phyloP scores from a whole-genome alignment of 2,888 invertebrate genomes.

The Hemaris fuciformis region DNA sequence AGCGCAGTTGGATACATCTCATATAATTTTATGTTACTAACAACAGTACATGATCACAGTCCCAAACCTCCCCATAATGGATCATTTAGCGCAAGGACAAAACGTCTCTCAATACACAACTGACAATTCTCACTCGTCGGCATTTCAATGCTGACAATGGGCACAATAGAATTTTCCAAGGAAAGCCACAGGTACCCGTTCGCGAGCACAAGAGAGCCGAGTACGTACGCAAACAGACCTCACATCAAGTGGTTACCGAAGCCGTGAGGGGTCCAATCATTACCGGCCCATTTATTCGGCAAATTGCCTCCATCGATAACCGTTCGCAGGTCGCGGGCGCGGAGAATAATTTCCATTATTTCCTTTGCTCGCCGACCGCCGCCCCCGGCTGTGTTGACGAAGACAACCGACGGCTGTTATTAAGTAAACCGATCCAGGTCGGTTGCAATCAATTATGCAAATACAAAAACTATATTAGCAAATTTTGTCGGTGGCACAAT shows the following conservation, averaged over 20 bases:
- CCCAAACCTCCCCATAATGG: not conserved
- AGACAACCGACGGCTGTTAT: slow-evolving; percentile 41
- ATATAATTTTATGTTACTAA: not conserved
- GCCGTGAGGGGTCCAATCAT: slow-evolving; percentile 32
- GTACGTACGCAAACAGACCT: slow-evolving; percentile 32
- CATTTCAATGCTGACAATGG: not conserved
- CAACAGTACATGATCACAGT: not conserved
- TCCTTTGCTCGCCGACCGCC: slow-evolving; percentile 46
- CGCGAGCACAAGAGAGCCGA: slow-evolving; percentile 17
- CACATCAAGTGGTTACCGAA: slow-evolving; percentile 34
- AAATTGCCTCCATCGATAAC: slow-evolving; percentile 67
- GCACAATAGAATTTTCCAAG: slow-evolving; percentile 10
- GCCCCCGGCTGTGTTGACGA: slow-evolving; percentile 48
- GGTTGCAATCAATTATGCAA: not conserved
- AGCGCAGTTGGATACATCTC: not conserved
- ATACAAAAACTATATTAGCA: not conserved
- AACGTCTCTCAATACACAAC: not conserved
- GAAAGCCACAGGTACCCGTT: slow-evolving; percentile 18
- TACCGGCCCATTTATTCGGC: slow-evolving; percentile 54
- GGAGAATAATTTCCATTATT: slow-evolving; percentile 64
- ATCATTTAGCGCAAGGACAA: not conserved
- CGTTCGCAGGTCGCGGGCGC: slow-evolving; percentile 52
- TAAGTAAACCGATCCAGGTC: slow-evolving; percentile 25
- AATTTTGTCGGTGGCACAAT: no score
- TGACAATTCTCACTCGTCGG: not conserved